Evolutionary conservation across 2,888 invertebrate species (phyloP).

Genomic region (Tethea ocularis): DNA sequence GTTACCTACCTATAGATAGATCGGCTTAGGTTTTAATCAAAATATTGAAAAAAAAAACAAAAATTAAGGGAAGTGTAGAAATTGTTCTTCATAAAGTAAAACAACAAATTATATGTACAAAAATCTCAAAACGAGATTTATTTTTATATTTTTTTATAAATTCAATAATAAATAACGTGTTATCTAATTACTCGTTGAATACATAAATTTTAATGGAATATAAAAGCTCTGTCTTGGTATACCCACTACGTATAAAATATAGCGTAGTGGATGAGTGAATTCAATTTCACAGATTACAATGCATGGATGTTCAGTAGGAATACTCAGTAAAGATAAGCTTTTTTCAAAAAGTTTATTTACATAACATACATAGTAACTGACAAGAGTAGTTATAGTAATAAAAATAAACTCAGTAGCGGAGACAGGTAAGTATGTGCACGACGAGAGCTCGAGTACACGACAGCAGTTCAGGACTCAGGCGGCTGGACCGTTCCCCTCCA

Average conservation of each 20-base stretch:
- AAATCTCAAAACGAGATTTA: constrained; percentile 54
- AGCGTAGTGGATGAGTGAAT: constrained; percentile 29
- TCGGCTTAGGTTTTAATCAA: too few species aligned
- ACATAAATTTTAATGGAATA: constrained; percentile 51
- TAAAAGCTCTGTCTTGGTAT: constrained; percentile 46
- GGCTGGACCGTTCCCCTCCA: constrained; percentile 14
- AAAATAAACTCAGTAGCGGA: constrained; percentile 66
- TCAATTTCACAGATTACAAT: constrained; percentile 29
- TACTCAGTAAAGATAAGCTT: constrained; percentile 52
- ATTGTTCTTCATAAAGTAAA: constrained; percentile 40
- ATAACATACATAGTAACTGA: constrained; percentile 77
- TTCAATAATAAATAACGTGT: constrained; percentile 53
- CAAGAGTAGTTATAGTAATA: constrained; percentile 64
- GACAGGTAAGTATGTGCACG: constrained; percentile 39
- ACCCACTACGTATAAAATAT: constrained; percentile 23
- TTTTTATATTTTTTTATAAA: constrained; percentile 56
- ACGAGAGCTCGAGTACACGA: constrained; percentile 19
- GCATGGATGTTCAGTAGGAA: constrained; percentile 45
- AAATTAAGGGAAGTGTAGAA: too few species aligned
- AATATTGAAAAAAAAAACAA: too few species aligned
- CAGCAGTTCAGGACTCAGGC: constrained; percentile 20
- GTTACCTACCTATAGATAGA: too few species aligned
- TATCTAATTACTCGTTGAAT: constrained; percentile 46
- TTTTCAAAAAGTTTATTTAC: constrained; percentile 78
- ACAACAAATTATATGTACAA: constrained; percentile 60